Evolutionary conservation across 2,113 vertebrate species (phyloP).

Genomic region (Cervus canadensis): DNA sequence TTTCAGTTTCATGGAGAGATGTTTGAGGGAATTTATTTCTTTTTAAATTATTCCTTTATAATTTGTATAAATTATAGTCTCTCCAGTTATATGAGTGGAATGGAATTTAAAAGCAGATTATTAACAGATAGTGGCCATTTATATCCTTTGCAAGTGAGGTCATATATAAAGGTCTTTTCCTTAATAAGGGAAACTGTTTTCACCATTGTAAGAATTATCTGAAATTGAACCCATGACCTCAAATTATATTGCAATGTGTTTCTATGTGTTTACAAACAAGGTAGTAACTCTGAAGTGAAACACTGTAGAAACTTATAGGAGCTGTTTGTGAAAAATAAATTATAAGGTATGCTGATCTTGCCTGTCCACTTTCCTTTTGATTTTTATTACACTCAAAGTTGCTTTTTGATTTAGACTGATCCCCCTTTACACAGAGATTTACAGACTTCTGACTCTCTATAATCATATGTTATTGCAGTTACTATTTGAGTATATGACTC

Average conservation of each 20-base stretch:
- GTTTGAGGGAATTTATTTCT: conserved; percentile 32
- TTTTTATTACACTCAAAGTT: conserved; percentile 29
- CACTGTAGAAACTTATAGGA: not conserved
- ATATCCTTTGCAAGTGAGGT: conserved; percentile 3
- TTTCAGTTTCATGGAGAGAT: conserved; percentile 32
- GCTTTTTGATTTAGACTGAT: not conserved
- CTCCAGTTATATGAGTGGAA: not conserved
- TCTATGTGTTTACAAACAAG: not conserved
- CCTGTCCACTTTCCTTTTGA: not conserved
- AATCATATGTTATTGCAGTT: not conserved
- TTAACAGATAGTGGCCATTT: not conserved
- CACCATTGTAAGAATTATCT: not conserved
- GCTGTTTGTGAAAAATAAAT: conserved; percentile 12
- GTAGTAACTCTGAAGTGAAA: not conserved
- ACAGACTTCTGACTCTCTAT: not conserved
- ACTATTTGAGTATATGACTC: not conserved
- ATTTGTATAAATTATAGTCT: conserved; percentile 36
- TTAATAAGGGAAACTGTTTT: conserved; percentile 39
- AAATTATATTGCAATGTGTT: not conserved
- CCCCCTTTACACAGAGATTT: not conserved
- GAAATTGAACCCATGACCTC: conserved; percentile 33
- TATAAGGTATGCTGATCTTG: not conserved
- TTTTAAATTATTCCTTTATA: not conserved
- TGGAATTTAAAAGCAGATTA: conserved; percentile 37
- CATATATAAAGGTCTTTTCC: conserved; percentile 9